Percentiles rank a stretch among this genome's conserved stretches.
Evolutionary conservation across 2,113 vertebrate species (phyloP).

Genomic region (Reinhardtius hippoglossoides): DNA sequence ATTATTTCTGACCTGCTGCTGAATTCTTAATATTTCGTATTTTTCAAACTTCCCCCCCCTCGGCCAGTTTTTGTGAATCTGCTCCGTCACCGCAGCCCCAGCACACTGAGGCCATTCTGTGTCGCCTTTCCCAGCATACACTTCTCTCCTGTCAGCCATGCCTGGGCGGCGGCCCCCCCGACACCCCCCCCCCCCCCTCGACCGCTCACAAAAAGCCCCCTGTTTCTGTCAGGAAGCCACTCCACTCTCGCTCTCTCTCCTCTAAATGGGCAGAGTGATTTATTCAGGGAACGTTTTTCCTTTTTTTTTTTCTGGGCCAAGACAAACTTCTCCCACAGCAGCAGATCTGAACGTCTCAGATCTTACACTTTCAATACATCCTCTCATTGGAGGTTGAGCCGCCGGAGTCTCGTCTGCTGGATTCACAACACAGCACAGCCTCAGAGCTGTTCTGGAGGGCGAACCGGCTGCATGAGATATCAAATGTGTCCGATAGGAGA

Average conservation of each 20-base stretch:
- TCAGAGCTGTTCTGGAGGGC: not conserved
- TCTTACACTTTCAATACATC: slow-evolving; percentile 27
- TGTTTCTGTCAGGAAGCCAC: slow-evolving; percentile 75
- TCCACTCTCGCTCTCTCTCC: slow-evolving; percentile 46
- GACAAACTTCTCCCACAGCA: slow-evolving; percentile 58
- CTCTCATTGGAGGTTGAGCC: not conserved
- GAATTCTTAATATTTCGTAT: too few species aligned
- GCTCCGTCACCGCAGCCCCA: not conserved
- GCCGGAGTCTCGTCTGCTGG: not conserved
- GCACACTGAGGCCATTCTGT: slow-evolving; percentile 68
- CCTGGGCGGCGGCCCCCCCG: slow-evolving; percentile 18
- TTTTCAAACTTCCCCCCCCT: too few species aligned
- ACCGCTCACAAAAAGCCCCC: slow-evolving; percentile 74
- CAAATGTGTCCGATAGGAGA: not conserved
- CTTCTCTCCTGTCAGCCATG: slow-evolving; percentile 45
- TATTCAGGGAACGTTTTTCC: slow-evolving; percentile 33
- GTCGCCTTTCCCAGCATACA: slow-evolving; percentile 30
- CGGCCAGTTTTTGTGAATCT: not conserved
- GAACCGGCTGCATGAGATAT: not conserved
- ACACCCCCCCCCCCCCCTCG: not conserved
- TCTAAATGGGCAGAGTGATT: slow-evolving; percentile 66
- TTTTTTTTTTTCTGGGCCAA: slow-evolving; percentile 45
- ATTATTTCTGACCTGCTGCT: too few species aligned
- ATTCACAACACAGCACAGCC: not conserved
- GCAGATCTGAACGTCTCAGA: slow-evolving; percentile 48